Percentiles rank a stretch among this genome's conserved stretches.
Evolutionary conservation across 2,888 invertebrate genomes (phyloP).

Genomic region (Bursaphelenchus okinawaensis): DNA sequence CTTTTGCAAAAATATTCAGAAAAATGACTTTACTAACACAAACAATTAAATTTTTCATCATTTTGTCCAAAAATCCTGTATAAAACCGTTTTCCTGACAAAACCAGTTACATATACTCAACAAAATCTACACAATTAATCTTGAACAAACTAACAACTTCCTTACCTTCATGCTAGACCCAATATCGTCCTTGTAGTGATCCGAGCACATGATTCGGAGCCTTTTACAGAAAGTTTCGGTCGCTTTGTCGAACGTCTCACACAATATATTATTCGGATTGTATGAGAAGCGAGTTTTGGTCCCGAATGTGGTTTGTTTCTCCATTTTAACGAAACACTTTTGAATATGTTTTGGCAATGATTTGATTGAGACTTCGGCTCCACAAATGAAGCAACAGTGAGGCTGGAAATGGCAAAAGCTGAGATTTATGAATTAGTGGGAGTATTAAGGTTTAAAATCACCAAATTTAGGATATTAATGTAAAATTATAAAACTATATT

Average conservation of each 20-base stretch:
- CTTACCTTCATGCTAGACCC: conserved; percentile 10
- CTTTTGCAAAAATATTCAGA: too few species aligned
- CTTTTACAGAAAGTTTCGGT: conserved; percentile 88
- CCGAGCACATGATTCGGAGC: conserved; percentile 87
- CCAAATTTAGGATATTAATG: too few species aligned
- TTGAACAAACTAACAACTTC: too few species aligned
- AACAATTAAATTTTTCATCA: conserved; percentile 2
- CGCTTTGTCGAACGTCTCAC: conserved; percentile 78
- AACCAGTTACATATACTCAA: too few species aligned
- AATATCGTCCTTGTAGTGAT: conserved; percentile 72
- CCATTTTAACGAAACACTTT: conserved; percentile 40
- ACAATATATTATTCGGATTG: conserved; percentile 71
- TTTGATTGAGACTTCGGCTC: conserved; percentile 16
- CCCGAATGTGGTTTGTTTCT: conserved; percentile 44
- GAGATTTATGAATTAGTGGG: too few species aligned
- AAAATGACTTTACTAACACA: too few species aligned
- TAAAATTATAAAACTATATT: too few species aligned
- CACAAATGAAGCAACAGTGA: conserved; percentile 27
- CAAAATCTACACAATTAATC: not conserved
- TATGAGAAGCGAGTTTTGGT: conserved; percentile 16
- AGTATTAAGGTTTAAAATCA: too few species aligned
- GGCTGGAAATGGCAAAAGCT: too few species aligned
- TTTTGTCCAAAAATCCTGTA: too few species aligned
- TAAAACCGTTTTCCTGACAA: too few species aligned
- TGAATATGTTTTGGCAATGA: conserved; percentile 38